Evolutionary conservation across 2,888 invertebrate species (phyloP), one percentile per base, ranked within the genome.

Genomic region (Sericinus montela): DNA sequence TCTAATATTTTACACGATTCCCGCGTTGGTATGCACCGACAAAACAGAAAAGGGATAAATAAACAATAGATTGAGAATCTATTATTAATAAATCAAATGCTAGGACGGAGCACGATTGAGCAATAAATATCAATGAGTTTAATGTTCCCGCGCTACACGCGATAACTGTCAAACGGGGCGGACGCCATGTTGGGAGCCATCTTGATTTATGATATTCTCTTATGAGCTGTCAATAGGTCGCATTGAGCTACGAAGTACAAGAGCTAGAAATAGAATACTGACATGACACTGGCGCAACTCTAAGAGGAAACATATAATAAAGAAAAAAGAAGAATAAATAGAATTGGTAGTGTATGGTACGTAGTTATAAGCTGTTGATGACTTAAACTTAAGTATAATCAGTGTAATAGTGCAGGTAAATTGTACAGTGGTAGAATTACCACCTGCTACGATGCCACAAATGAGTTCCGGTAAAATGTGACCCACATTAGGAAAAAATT

Each of bases 41-140:
- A 48, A 60, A 59, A 59, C 56, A 56, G 56, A 59, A 59, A 64
- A 68, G 58, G 60, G 65, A 74, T 73, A 72, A 75, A 75, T 69
- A 78, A 78, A 81, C 75, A 82, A 84, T 80, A 76, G 77, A 72
- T 62, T 64, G 60, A 69, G 70, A 80, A 82, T 85, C 80, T 80
- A 82, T 80, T 78, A 75, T 60, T 75, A 66, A 83, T 85, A 86
- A 85, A 85, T 85, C 86, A 82, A 67, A 69, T 64, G 60, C 67
- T 60, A 67, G 72, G 67, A 70, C 67, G 69, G 56, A 62, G 67
- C 68, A 67, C 80, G 84, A 87, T 87, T 86, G 86, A 87, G 86
- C 71, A 83, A 87, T 87, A 87, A 87, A 87, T 86, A 83, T 84
- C 85, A 87, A 87, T 87, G 82, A 85, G 75, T 82, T 81, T 84